Conservation (phyloP, 1,140 invertebrate genomes). For the Lasioglossum baleicum region DNA sequence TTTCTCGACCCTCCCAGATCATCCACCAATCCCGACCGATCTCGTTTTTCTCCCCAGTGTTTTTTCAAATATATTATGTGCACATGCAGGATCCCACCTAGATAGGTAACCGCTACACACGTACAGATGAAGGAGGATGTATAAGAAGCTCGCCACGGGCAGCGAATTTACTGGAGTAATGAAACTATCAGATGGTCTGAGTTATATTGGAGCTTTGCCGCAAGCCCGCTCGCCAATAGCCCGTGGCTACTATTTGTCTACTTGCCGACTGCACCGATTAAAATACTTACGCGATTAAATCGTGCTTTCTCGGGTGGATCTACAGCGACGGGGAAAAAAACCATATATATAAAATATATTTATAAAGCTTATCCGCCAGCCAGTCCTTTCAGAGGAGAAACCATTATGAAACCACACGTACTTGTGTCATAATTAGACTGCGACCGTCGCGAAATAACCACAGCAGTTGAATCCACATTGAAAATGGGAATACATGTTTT, state of each 20-base stretch:
- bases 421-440: no score
- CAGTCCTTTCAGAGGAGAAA: no score
- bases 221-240: slow-evolving; percentile 65
- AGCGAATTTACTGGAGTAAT: slow-evolving; percentile 68
- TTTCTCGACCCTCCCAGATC: slow-evolving; percentile 16
- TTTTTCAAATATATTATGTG: background rate
- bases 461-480: no score
- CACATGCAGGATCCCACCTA: background rate
- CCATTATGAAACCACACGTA: no score
- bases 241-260: slow-evolving; percentile 71
- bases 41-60: slow-evolving; percentile 24
- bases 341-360: no score
- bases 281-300: slow-evolving; percentile 71
- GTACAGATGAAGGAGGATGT: slow-evolving; percentile 46
- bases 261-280: slow-evolving; percentile 69
- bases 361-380: background rate
- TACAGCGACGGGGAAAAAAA: background rate
- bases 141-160: slow-evolving; percentile 57
- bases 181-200: slow-evolving; percentile 69
- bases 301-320: slow-evolving; percentile 20
- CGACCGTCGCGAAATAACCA: no score
- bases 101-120: slow-evolving; percentile 10
- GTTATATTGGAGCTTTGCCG: slow-evolving; percentile 68
- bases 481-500: no score
- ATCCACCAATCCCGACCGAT: slow-evolving; percentile 36